Evolutionary conservation across 2,888 invertebrate genomes (phyloP).

Genomic region (Eupeodes luniger): DNA sequence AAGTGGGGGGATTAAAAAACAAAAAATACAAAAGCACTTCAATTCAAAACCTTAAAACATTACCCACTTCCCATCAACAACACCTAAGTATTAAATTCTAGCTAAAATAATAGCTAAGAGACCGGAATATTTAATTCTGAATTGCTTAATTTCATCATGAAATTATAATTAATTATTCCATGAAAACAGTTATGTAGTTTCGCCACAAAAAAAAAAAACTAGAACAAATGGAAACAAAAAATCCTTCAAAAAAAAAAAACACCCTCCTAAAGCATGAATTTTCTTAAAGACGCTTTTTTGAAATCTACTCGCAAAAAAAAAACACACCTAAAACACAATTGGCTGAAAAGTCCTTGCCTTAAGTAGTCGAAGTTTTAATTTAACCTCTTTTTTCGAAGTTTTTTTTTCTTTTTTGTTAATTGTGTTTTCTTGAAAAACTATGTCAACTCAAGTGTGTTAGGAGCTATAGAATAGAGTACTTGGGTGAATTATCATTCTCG

Average conservation of each 20-base stretch:
- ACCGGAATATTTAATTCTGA: slow-evolving; percentile 7
- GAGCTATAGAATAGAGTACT: slow-evolving; percentile 38
- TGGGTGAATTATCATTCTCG: slow-evolving; percentile 68
- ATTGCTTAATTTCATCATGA: slow-evolving; percentile 13
- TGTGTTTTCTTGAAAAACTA: slow-evolving; percentile 49
- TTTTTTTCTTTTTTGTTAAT: neutral
- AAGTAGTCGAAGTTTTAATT: slow-evolving; percentile 31
- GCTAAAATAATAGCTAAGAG: neutral
- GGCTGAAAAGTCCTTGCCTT: slow-evolving; percentile 45
- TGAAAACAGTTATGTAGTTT: neutral
- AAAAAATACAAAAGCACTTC: too few species aligned
- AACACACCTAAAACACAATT: slow-evolving; percentile 42
- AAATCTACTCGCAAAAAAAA: neutral
- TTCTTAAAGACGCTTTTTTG: slow-evolving; percentile 15
- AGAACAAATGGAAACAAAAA: slow-evolving; percentile 1
- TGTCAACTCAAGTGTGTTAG: slow-evolving; percentile 64
- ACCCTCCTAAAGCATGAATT: slow-evolving; percentile 2
- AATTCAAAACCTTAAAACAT: too few species aligned
- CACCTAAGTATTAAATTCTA: neutral
- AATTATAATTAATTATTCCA: slow-evolving; percentile 29
- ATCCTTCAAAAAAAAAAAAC: slow-evolving; percentile 5
- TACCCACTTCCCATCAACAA: too few species aligned
- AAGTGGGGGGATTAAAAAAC: too few species aligned
- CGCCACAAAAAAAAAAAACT: neutral
- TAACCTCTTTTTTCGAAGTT: slow-evolving; percentile 23